Conservation (phyloP, 2,113 vertebrate genomes). For the Epinephelus cyanopodus region DNA sequence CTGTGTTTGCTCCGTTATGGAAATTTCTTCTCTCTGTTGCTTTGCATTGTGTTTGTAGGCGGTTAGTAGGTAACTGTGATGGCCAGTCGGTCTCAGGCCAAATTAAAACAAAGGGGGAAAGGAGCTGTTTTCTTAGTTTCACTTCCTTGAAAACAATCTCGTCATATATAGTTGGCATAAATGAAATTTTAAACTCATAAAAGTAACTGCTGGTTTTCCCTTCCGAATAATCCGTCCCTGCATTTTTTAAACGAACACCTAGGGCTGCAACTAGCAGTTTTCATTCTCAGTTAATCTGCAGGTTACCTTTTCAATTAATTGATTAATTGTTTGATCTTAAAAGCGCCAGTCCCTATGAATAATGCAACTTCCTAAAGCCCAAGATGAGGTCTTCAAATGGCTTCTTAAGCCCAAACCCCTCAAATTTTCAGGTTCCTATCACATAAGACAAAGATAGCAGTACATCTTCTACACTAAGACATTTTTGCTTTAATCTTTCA, state of each 20-base stretch:
- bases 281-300: neutral
- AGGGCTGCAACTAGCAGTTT: neutral
- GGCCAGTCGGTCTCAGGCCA: neutral
- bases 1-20: constrained; percentile 12
- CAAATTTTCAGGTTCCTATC: neutral
- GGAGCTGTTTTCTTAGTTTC: neutral
- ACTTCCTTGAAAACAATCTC: neutral
- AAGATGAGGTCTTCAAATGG: neutral
- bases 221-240: neutral
- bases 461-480: neutral
- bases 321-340: neutral
- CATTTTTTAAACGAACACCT: neutral
- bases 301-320: neutral
- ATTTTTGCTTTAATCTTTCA: neutral
- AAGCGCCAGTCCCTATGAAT: neutral
- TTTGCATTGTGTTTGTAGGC: constrained; percentile 1
- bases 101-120: neutral
- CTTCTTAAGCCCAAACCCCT: neutral
- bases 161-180: too few species aligned
- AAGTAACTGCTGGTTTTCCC: too few species aligned
- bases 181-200: too few species aligned
- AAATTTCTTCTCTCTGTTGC: neutral
- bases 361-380: neutral
- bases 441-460: neutral
- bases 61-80: neutral